Evolutionary conservation across 2,888 invertebrate genomes (phyloP), one percentile per base, ranked within the genome.

Genomic region (Beris chalybata): DNA sequence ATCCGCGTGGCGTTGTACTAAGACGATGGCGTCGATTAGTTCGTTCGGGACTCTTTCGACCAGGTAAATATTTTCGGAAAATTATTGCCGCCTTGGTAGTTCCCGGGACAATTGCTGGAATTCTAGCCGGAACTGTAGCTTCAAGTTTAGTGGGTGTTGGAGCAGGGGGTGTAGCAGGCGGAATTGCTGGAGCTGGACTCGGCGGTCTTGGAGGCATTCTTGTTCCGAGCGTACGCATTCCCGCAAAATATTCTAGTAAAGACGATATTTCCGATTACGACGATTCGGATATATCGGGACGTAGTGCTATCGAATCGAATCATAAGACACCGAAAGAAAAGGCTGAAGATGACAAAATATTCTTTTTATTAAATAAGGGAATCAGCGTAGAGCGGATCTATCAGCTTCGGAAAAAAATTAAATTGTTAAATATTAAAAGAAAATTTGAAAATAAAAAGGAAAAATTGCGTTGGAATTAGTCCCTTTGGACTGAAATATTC

Each of bases 91-190:
- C 56, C 3, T n/a, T 55, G 47, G 38, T 65, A 1, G 11, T 55
- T 9, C 56, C 64, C 3, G 64, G 55, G n/a, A 56, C 65, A 4
- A 48, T 57, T 22, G 65, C 57, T 52, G 65, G 57, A 22, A 43
- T 22, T 9, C 32, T 65, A 32, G 29, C 52, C 11, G 57, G 65
- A 12, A 57, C 58, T 4, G 52, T 57, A n/a, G 57, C 57, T 1
- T 57, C 52, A 5, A 53, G 57, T 44, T 22, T 53, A 30, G 64
- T 54, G 5, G 64, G 64, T 7, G 64, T 45, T 9, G 64, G 64
- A 13, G 64, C 64, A 6, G 64, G 64, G 22, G 64, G 54, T 15
- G 44, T 53, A 12, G 52, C 64, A 0, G 64, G 64, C 7, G 54
- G 29, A 4, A 54, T 53, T 6, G 64, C 64, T 43, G 64, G 64